These are phyloP conservation scores for Poecilia latipinna DNA, from an alignment of 2,113 vertebrate genomes.

Conservation along the genomic window DNA sequence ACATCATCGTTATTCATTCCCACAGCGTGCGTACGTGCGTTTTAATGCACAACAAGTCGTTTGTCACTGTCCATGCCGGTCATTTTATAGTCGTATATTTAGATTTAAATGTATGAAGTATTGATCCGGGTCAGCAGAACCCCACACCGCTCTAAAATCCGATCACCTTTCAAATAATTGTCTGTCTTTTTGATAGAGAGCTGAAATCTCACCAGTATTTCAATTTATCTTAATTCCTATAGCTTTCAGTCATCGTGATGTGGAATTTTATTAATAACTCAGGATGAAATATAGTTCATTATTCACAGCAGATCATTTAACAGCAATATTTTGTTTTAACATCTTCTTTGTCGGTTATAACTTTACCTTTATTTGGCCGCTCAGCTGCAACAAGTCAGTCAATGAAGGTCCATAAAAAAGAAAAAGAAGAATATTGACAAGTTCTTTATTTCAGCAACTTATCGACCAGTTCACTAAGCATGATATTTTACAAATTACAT, in stretches of 20 bases:
- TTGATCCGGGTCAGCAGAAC: constrained; percentile 47
- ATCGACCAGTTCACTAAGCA: background rate
- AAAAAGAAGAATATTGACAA: no score
- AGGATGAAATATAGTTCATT: background rate
- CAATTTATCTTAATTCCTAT: background rate
- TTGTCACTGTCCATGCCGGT: constrained; percentile 49
- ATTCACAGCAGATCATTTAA: background rate
- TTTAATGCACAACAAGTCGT: constrained; percentile 39
- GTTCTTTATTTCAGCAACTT: background rate
- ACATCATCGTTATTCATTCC: constrained; percentile 54
- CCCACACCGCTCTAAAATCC: constrained; percentile 6
- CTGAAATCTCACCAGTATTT: constrained; percentile 1
- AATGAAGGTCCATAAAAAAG: no score
- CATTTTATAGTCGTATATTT: constrained; percentile 54
- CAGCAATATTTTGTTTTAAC: background rate
- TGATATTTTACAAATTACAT: background rate
- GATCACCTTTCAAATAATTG: constrained; percentile 14
- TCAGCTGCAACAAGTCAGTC: background rate
- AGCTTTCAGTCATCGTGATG: background rate
- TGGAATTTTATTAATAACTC: background rate
- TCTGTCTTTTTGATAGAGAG: constrained; percentile 30
- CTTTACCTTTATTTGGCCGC: background rate
- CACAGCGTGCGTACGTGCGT: background rate
- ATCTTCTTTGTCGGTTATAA: background rate
- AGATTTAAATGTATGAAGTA: constrained; percentile 66